Conservation (phyloP, 2,113 vertebrate species). For the Plecturocebus donacophilus region DNA sequence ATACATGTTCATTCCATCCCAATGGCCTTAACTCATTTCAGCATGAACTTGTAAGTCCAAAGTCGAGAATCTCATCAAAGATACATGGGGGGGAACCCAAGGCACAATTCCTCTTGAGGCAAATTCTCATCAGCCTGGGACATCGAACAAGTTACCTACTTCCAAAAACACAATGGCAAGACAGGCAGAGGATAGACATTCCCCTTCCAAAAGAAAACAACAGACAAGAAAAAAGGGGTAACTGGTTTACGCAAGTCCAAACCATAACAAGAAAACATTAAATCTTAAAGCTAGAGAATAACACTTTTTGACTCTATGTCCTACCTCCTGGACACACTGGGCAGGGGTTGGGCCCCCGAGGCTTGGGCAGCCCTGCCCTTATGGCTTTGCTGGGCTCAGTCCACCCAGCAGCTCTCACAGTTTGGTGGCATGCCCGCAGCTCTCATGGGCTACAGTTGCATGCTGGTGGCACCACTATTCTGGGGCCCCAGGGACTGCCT, state of each 20-base stretch:
- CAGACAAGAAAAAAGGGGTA: neutral
- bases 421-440: neutral
- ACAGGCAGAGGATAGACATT: neutral
- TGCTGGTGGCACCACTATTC: neutral
- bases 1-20: neutral
- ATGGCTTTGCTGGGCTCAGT: neutral
- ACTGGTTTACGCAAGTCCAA: neutral
- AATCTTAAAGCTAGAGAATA: neutral
- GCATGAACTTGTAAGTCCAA: neutral
- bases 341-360: neutral
- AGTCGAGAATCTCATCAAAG: neutral
- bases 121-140: neutral
- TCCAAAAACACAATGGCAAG: neutral
- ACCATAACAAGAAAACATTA: neutral
- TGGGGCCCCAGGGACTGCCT: neutral
- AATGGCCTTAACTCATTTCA: neutral
- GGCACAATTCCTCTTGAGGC: neutral
- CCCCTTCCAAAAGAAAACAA: neutral
- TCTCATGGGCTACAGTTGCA: neutral
- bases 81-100: neutral
- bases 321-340: neutral
- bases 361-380: neutral
- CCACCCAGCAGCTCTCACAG: neutral
- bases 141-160: neutral
- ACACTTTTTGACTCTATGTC: neutral